Evolutionary conservation across 2,797 vertebrate genomes (phyloP).

Genomic region (Ptychobarbus kaznakovi): DNA sequence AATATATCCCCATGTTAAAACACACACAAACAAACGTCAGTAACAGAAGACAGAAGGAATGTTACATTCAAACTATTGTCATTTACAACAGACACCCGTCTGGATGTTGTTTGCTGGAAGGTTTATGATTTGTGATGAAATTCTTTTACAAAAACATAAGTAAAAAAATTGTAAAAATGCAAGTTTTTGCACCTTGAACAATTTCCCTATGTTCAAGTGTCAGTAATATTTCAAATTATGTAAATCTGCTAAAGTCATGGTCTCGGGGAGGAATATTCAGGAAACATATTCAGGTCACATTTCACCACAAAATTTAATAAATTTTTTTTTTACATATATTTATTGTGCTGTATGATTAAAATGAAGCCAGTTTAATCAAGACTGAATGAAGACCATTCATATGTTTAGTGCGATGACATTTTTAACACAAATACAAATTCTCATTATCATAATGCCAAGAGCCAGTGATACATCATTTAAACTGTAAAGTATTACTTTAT

Average conservation of each 20-base stretch:
- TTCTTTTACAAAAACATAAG: background rate
- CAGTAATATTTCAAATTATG: background rate
- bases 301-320: background rate
- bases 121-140: background rate
- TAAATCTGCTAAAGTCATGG: background rate
- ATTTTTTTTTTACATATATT: too few species aligned
- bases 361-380: background rate
- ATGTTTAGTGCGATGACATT: background rate
- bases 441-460: background rate
- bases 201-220: background rate
- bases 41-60: background rate
- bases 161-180: background rate
- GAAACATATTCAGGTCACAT: background rate
- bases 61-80: background rate
- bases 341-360: background rate
- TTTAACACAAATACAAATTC: background rate
- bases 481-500: background rate
- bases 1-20: background rate
- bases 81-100: background rate
- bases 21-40: background rate
- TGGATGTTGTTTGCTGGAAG: background rate
- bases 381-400: background rate
- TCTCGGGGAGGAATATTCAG: background rate
- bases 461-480: background rate
- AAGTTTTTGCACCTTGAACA: background rate